Conservation (phyloP, 2,888 invertebrate species). For the Tetragnatha montana region DNA sequence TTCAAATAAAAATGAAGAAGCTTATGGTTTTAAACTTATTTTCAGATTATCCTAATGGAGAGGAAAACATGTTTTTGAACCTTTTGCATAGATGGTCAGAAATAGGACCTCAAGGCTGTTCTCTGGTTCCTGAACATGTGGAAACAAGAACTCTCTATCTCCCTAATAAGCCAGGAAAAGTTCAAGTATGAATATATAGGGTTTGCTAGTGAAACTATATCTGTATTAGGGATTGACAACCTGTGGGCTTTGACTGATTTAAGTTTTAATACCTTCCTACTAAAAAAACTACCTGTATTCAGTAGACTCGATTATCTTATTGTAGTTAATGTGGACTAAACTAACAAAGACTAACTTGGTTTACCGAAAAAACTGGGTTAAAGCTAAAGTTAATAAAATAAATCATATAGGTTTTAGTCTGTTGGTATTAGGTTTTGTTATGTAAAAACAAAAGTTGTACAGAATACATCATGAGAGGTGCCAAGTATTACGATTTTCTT, state of each 20-base stretch:
- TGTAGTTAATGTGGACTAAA: not conserved
- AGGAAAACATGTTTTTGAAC: conserved; percentile 75
- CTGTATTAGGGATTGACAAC: too few species aligned
- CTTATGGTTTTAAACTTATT: not conserved
- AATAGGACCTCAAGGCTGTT: conserved; percentile 84
- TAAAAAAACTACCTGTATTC: too few species aligned
- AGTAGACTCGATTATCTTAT: too few species aligned
- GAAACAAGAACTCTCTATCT: conserved; percentile 91
- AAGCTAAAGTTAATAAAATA: too few species aligned
- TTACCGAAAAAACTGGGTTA: not conserved
- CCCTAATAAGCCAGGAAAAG: conserved; percentile 84
- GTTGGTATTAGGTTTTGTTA: too few species aligned
- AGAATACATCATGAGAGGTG: too few species aligned
- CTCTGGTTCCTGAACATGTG: conserved; percentile 90
- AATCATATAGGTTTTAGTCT: too few species aligned
- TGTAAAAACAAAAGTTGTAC: too few species aligned
- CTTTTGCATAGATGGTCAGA: conserved; percentile 83
- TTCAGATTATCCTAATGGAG: not conserved
- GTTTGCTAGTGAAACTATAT: too few species aligned
- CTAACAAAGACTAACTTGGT: not conserved
- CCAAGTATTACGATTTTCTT: too few species aligned
- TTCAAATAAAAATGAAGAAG: not conserved
- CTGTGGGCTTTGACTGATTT: too few species aligned
- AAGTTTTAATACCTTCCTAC: too few species aligned
- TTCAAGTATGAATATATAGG: conserved; percentile 45